Percentiles rank a stretch among this genome's conserved stretches.
These are phyloP conservation scores for Actinopyga echinites DNA, from an alignment of 53 echinoderm and acorn worm species.

Conservation along the genomic window DNA sequence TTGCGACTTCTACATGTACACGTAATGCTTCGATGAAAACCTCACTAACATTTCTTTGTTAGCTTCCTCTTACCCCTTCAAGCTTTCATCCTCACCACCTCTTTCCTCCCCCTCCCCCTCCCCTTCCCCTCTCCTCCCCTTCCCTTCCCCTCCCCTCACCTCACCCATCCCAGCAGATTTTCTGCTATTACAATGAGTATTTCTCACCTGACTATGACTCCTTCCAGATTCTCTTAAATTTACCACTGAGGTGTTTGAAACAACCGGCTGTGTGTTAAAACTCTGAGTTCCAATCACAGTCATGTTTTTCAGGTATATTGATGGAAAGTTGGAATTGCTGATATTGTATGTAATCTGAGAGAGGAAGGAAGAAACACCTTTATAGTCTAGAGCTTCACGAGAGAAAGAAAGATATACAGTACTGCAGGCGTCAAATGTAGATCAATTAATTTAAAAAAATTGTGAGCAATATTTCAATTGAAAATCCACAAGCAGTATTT, in stretches of 20 bases:
- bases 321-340: slow-evolving; percentile 31
- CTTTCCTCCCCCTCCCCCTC: no score
- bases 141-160: no score
- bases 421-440: background rate
- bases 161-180: no score
- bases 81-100: no score
- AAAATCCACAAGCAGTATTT: background rate
- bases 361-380: background rate
- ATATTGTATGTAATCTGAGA: slow-evolving; percentile 22
- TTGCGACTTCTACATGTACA: no score
- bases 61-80: no score
- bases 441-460: background rate
- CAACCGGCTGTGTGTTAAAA: slow-evolving; percentile 10
- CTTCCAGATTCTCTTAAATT: background rate
- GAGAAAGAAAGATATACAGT: background rate
- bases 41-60: no score
- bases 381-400: background rate
- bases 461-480: background rate
- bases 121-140: no score
- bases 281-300: slow-evolving; percentile 31
- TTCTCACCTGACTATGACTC: slow-evolving; percentile 9
- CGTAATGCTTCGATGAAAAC: no score
- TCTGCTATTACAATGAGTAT: no score
- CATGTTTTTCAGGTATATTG: slow-evolving; percentile 29
- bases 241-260: slow-evolving; percentile 4